Conservation (phyloP, 37 sponge, comb jelly and placozoan genomes). For the Ianthella basta region DNA sequence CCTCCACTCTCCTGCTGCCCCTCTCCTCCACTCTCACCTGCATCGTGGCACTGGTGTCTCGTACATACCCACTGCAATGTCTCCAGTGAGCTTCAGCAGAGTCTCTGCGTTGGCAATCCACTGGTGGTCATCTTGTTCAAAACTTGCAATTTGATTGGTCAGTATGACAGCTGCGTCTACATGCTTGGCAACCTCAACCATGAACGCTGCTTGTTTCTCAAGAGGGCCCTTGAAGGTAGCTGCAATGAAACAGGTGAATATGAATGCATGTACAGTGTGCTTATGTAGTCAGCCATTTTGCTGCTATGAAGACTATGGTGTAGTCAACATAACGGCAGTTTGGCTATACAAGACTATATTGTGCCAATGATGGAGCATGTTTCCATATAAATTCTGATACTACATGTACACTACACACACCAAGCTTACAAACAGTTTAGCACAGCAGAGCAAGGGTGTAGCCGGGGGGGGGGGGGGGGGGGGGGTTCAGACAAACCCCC, state of each 20-base stretch:
- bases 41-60: slow-evolving; percentile 85
- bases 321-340: neutral
- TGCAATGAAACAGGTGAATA: slow-evolving; percentile 21
- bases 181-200: slow-evolving; percentile 68
- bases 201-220: slow-evolving; percentile 81
- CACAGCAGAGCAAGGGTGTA: no score
- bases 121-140: slow-evolving; percentile 80
- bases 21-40: slow-evolving; percentile 70
- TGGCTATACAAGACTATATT: no score
- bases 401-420: neutral
- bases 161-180: slow-evolving; percentile 81
- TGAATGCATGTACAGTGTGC: neutral
- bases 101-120: slow-evolving; percentile 82
- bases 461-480: no score
- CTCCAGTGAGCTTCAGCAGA: slow-evolving; percentile 80
- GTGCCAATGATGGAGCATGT: no score
- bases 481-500: no score
- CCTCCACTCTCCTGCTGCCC: neutral
- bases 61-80: slow-evolving; percentile 84
- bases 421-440: slow-evolving; percentile 1
- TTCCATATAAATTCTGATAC: no score
- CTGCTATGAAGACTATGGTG: neutral
- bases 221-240: slow-evolving; percentile 88
- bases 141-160: slow-evolving; percentile 81
- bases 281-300: neutral